These are phyloP conservation scores for Leucozona laternaria DNA, from an alignment of 2,888 invertebrate species.

Conservation along the genomic window DNA sequence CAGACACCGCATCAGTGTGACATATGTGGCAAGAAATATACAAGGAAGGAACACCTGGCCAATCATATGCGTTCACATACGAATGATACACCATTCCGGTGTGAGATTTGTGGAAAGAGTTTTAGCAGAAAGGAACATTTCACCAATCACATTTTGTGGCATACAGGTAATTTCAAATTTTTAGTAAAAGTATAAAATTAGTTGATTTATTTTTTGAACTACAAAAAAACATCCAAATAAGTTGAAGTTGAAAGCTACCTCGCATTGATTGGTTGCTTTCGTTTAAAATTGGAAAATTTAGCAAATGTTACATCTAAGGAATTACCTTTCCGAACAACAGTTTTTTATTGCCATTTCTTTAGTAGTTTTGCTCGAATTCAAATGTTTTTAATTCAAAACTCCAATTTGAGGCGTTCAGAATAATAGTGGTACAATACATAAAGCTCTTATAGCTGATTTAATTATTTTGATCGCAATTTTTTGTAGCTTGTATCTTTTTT, in stretches of 20 bases:
- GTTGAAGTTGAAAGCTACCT: too few relatives aligned
- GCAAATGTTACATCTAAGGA: too few relatives aligned
- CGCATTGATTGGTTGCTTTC: too few relatives aligned
- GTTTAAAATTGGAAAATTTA: too few relatives aligned
- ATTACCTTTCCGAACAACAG: too few relatives aligned
- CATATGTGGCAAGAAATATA: slow-evolving; percentile 94
- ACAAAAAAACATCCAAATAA: too few relatives aligned
- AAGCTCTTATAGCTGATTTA: not conserved
- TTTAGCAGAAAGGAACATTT: slow-evolving; percentile 95
- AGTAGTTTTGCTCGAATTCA: not conserved
- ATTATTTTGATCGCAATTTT: not conserved
- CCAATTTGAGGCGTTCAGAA: not conserved
- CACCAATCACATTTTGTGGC: slow-evolving; percentile 95
- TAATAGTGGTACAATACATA: not conserved
- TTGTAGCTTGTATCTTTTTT: not conserved
- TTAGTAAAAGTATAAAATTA: not conserved
- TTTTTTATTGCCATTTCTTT: too few relatives aligned
- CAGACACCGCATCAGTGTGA: slow-evolving; percentile 95
- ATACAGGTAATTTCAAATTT: slow-evolving; percentile 88
- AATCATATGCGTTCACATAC: slow-evolving; percentile 95
- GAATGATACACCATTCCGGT: slow-evolving; percentile 94
- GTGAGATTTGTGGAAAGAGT: slow-evolving; percentile 94
- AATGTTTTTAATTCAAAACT: not conserved
- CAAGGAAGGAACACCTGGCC: slow-evolving; percentile 93
- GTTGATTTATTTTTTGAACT: not conserved